Evolutionary conservation across 92 coral and sea anemone genomes (phyloP).

Genomic region (Parazoanthus swiftii): DNA sequence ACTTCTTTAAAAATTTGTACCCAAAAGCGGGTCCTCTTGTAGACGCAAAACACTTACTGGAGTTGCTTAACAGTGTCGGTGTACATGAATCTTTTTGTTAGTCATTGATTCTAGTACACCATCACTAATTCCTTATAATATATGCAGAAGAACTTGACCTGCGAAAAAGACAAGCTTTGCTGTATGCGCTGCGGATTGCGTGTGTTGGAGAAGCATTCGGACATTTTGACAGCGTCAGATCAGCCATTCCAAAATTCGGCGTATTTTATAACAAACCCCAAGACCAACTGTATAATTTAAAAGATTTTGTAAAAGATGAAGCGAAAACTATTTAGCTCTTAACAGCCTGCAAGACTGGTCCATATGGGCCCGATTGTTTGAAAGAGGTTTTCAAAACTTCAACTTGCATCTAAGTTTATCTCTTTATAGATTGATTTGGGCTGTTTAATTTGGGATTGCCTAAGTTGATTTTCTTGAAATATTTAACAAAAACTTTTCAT

Average conservation of each 20-base stretch:
- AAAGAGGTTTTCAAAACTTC: neutral
- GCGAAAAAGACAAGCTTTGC: neutral
- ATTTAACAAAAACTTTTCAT: too few relatives aligned
- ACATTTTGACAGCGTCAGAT: too few relatives aligned
- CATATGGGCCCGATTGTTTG: neutral
- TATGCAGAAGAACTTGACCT: neutral
- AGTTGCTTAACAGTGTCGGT: neutral
- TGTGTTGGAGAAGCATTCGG: neutral
- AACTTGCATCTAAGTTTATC: too few relatives aligned
- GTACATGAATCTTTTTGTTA: neutral
- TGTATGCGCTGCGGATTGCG: neutral
- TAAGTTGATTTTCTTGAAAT: too few relatives aligned
- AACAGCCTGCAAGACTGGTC: neutral
- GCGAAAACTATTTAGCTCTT: neutral
- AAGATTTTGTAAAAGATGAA: neutral
- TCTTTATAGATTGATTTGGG: too few relatives aligned
- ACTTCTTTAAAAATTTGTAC: too few relatives aligned
- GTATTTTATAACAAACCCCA: constrained; percentile 5
- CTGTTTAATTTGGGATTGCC: too few relatives aligned
- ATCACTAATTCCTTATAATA: neutral
- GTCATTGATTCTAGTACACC: neutral
- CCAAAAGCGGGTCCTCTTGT: neutral
- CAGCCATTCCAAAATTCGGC: neutral
- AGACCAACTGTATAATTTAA: neutral
- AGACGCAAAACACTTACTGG: neutral